phyloP scores from a whole-genome alignment of 1,140 invertebrate species.

The Mamestra configurata region DNA sequence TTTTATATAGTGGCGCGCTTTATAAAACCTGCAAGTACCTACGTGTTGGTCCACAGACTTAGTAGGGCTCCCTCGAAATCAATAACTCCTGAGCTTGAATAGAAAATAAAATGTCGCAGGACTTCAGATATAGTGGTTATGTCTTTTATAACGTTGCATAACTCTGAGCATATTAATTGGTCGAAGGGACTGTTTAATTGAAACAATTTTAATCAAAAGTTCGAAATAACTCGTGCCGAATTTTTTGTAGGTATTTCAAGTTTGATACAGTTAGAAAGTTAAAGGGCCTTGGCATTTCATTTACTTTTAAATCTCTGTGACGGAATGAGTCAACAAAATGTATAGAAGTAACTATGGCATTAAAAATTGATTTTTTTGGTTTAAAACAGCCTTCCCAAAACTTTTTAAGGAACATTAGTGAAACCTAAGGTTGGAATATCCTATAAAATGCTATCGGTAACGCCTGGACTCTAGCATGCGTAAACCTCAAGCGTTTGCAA shows the following conservation, averaged over 20 bases:
- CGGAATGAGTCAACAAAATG: not conserved
- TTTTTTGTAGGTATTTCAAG: not conserved
- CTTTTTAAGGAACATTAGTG: too few relatives aligned
- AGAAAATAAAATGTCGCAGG: constrained; percentile 3
- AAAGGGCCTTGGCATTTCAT: not conserved
- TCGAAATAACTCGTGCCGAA: not conserved
- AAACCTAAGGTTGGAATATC: not conserved
- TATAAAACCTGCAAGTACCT: constrained; percentile 31
- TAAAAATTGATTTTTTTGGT: not conserved
- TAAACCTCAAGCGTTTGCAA: too few relatives aligned
- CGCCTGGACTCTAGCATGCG: too few relatives aligned
- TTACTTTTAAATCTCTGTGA: not conserved
- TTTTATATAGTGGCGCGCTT: constrained; percentile 41
- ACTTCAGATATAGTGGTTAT: not conserved
- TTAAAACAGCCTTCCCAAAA: too few relatives aligned
- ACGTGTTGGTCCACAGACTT: constrained; percentile 1
- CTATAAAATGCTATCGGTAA: too few relatives aligned
- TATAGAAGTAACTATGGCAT: not conserved
- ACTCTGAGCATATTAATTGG: constrained; percentile 5
- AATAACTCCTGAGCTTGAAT: constrained; percentile 5
- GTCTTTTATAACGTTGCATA: not conserved
- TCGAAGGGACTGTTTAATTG: not conserved
- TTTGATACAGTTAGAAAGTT: not conserved
- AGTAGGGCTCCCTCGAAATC: not conserved
- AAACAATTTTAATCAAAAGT: constrained; percentile 39